These are phyloP conservation scores for Ianthella basta DNA, from an alignment of 37 sponge, comb jelly and placozoan genomes.

Conservation along the genomic window DNA sequence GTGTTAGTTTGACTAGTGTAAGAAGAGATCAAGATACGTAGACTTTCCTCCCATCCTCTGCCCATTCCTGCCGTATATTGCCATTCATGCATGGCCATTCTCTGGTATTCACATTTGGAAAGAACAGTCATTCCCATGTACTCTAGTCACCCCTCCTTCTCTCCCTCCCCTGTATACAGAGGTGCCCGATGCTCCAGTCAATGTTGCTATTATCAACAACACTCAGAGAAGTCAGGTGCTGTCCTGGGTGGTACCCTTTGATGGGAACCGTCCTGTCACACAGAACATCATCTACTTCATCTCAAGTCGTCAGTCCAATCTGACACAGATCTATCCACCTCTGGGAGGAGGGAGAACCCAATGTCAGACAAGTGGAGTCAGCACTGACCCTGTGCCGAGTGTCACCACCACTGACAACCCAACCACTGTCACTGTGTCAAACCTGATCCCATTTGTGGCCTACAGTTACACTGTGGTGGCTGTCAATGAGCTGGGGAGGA, in stretches of 20 bases:
- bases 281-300: constrained; percentile 32
- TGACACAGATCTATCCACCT: neutral
- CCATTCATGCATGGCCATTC: too few species aligned
- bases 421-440: constrained; percentile 1
- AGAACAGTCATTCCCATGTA: neutral
- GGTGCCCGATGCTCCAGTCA: constrained; percentile 56
- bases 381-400: neutral
- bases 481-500: constrained; percentile 59
- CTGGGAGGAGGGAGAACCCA: neutral
- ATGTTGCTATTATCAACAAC: neutral
- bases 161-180: constrained; percentile 46
- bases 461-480: constrained; percentile 60
- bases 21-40: neutral
- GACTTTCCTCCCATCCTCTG: neutral
- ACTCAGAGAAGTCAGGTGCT: constrained; percentile 43
- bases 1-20: neutral
- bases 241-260: constrained; percentile 56
- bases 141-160: neutral
- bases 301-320: neutral
- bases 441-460: constrained; percentile 54
- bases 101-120: too few species aligned
- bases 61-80: too few species aligned
- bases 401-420: neutral
- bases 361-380: neutral
- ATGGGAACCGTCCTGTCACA: constrained; percentile 60